Base-by-base conservation (phyloP, 2,797 vertebrate genomes). In the Chromobotia macracanthus region DNA sequence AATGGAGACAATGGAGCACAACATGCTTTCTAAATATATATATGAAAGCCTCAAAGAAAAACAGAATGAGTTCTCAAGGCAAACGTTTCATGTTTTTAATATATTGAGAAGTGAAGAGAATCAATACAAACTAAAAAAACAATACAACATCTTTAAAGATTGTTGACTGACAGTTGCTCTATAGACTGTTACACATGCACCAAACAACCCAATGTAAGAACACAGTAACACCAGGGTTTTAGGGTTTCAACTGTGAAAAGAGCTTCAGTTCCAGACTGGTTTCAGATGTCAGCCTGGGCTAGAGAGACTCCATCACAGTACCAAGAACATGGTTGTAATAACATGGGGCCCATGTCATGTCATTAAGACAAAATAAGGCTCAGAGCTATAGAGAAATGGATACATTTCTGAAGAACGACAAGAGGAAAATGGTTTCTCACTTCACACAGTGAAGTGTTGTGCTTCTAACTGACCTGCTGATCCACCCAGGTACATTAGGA, bases 321-420 rank as follows among this genome's bases (percentile, higher is more conserved):
- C 12, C 58, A 81, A 35, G 16, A 82, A 79, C 77, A 73, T 38
- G 72, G 35, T 70, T 72, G n/a, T 18, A 61, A 71, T 72, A 77
- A 72, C 65, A 77, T 19, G 21, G 48, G 23, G 12, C 15, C 46
- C 56, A 68, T 48, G 66, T 53, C 55, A 68, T 55, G 65, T 35
- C 50, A 48, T 44, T 35, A 3, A 58, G 7, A 80, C 3, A 72
- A 48, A 53, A 72, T 48, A 0, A 68, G 44, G 5, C 9, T 75
- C 1, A 15, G 21, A 41, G n/a, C 65, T 21, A 16, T 31, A 56
- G 28, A 68, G 35, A 55, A 71, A 68, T 66, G 12, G 25, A 66
- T 72, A 66, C 31, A 31, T 72, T 50, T 63, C 23, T 56, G 28
- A 60, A 66, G 66, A 18, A 25, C 63, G 56, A 67, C 44, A 5